A percentile compares a stretch with the other conserved stretches of the same genome.
phyloP scores from a whole-genome alignment of 2,797 vertebrate species.

The Dallia pectoralis region DNA sequence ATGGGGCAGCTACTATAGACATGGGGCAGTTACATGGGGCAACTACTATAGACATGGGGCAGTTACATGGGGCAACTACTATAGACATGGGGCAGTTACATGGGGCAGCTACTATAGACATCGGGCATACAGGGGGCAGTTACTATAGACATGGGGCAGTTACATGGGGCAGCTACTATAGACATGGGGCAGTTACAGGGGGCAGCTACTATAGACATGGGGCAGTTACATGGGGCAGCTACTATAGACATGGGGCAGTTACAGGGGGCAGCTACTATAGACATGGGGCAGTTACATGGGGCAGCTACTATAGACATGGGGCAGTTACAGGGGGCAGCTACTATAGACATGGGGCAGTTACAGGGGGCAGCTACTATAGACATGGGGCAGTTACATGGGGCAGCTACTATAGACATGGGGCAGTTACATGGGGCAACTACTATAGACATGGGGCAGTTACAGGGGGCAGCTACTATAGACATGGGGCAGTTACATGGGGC shows the following conservation, averaged over 20 bases:
- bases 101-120: neutral
- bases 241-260: no score
- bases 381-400: neutral
- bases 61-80: neutral
- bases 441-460: no score
- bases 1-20: neutral
- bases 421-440: neutral
- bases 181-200: no score
- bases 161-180: neutral
- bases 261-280: neutral
- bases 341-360: no score
- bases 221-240: neutral
- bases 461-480: neutral
- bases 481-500: neutral
- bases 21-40: neutral
- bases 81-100: no score
- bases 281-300: neutral
- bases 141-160: neutral
- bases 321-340: neutral
- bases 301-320: neutral
- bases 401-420: neutral
- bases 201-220: neutral
- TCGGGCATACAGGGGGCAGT: no score
- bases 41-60: neutral
- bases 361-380: neutral